A percentile compares a stretch with the other conserved stretches of the same genome.
Conservation (phyloP, 2,113 vertebrate genomes). For the Paraplagusia blochii region DNA sequence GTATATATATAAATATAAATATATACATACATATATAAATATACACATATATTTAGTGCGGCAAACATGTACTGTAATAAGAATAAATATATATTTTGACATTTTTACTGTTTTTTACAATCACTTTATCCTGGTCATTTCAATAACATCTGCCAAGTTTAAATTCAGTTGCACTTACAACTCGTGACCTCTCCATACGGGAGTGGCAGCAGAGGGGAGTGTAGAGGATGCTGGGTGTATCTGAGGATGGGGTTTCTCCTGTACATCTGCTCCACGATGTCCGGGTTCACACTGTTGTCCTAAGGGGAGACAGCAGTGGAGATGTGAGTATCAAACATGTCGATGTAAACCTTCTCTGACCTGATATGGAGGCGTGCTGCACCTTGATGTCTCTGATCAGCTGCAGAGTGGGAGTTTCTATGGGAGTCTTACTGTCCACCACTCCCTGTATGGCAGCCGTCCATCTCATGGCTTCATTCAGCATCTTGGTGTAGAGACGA, state of each 20-base stretch:
- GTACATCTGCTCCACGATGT: constrained; percentile 89
- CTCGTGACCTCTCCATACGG: constrained; percentile 86
- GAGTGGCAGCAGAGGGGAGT: constrained; percentile 85
- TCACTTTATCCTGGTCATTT: no score
- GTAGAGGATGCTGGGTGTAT: constrained; percentile 91
- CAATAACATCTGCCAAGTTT: no score
- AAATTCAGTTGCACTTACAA: constrained; percentile 67
- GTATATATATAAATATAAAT: no score
- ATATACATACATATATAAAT: no score
- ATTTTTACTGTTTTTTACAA: no score
- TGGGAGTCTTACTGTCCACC: constrained; percentile 89
- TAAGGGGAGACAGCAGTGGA: constrained; percentile 38
- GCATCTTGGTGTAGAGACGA: constrained; percentile 85
- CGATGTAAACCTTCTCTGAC: neutral
- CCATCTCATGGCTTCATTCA: constrained; percentile 91
- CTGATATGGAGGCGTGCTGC: constrained; percentile 6
- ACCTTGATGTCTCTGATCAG: constrained; percentile 93
- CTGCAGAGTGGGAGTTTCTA: constrained; percentile 91
- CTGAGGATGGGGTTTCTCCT: constrained; percentile 88
- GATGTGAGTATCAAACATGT: neutral
- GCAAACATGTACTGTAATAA: no score
- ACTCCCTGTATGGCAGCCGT: constrained; percentile 86
- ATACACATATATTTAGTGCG: no score
- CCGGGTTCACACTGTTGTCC: constrained; percentile 87
- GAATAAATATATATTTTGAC: no score